A percentile compares a stretch with the other conserved stretches of the same genome.
Conservation (phyloP, 2,797 vertebrate genomes). For the Fundulus diaphanus region DNA sequence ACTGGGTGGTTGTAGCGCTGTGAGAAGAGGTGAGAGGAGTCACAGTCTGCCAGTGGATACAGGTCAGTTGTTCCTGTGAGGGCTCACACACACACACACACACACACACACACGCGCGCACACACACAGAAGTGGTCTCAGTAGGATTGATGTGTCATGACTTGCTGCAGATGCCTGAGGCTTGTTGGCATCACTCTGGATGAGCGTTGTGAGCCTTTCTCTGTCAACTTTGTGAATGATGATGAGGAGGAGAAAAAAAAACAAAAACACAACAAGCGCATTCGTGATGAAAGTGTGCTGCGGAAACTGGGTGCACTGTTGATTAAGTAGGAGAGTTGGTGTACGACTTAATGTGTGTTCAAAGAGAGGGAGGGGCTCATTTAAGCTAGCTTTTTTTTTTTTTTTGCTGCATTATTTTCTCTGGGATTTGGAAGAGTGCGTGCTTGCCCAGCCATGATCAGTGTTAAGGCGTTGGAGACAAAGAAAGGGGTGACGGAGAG, state of each 20-base stretch:
- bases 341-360: slow-evolving; percentile 54
- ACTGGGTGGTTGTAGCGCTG: slow-evolving; percentile 54
- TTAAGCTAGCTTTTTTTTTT: slow-evolving; percentile 47
- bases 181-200: slow-evolving; percentile 53
- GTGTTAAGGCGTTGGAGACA: slow-evolving; percentile 66
- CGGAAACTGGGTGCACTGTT: slow-evolving; percentile 37
- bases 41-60: slow-evolving; percentile 85
- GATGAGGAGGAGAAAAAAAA: slow-evolving; percentile 16
- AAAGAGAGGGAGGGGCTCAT: slow-evolving; percentile 77
- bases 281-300: slow-evolving; percentile 35
- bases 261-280: too few relatives aligned
- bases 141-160: slow-evolving; percentile 72
- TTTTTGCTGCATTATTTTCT: slow-evolving; percentile 77
- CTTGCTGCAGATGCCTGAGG: slow-evolving; percentile 69
- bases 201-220: slow-evolving; percentile 37
- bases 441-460: slow-evolving; percentile 51
- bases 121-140: slow-evolving; percentile 42
- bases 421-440: slow-evolving; percentile 49
- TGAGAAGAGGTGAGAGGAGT: slow-evolving; percentile 82
- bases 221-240: slow-evolving; percentile 62
- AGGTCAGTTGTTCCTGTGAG: slow-evolving; percentile 87
- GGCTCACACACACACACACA: slow-evolving; percentile 33
- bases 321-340: slow-evolving; percentile 65
- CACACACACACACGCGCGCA: background rate
- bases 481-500: slow-evolving; percentile 66